Evolutionary conservation across 2,113 vertebrate species (phyloP).

Genomic region (Sapajus apella): DNA sequence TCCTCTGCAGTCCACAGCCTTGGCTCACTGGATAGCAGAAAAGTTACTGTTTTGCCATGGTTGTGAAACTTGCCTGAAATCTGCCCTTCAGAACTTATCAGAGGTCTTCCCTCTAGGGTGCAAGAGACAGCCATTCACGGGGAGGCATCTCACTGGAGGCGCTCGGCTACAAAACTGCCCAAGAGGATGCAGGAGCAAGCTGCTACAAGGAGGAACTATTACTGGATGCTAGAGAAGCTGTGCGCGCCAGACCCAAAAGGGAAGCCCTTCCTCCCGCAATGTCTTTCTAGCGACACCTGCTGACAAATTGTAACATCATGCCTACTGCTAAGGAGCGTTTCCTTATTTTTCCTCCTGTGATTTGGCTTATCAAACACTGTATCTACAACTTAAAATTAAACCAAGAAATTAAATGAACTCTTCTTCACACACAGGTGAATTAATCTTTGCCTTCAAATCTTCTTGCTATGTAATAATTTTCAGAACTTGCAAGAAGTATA

Average conservation of each 20-base stretch:
- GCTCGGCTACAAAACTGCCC: not conserved
- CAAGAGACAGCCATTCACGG: not conserved
- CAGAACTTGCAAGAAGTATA: not conserved
- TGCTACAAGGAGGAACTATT: not conserved
- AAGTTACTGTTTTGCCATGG: not conserved
- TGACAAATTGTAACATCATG: not conserved
- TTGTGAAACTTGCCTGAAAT: not conserved
- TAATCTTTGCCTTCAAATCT: constrained; percentile 17
- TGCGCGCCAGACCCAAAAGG: accelerated
- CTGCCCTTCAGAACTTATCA: not conserved
- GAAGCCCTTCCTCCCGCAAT: not conserved
- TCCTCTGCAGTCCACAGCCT: not conserved
- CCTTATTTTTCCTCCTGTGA: not conserved
- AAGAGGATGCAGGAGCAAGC: not conserved
- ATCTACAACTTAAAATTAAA: constrained; percentile 22
- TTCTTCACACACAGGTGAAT: not conserved
- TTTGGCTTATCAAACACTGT: constrained; percentile 37
- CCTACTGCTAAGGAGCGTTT: not conserved
- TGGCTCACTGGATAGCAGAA: not conserved
- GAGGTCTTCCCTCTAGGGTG: not conserved
- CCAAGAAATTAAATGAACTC: constrained; percentile 52
- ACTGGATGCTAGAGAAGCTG: not conserved
- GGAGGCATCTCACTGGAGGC: not conserved
- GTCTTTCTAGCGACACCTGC: not conserved
- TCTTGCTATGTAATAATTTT: constrained; percentile 41